Evolutionary conservation across 1,140 invertebrate species (phyloP).

Genomic region (Augochlora pura): DNA sequence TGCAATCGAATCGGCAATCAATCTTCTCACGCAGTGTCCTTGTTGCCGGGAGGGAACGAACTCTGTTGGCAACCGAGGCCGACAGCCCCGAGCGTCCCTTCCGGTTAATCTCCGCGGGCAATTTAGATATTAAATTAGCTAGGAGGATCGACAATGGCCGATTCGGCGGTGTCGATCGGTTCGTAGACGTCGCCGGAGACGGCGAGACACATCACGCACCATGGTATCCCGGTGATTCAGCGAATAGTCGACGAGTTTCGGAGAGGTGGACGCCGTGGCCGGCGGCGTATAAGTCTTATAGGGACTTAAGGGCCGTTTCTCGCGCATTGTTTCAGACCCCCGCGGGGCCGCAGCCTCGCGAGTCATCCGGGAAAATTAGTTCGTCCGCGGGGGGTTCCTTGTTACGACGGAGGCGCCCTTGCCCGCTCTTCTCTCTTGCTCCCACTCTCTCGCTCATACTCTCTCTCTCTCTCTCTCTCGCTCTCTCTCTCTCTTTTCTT

Average conservation of each 20-base stretch:
- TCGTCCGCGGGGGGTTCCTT: conserved; percentile 78
- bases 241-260: conserved; percentile 61
- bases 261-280: conserved; percentile 42
- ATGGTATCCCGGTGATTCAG: conserved; percentile 67
- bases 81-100: too few relatives aligned
- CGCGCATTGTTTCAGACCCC: conserved; percentile 79
- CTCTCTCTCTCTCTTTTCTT: not conserved
- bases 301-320: conserved; percentile 69
- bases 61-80: too few relatives aligned
- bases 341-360: conserved; percentile 74
- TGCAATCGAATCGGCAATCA: too few relatives aligned
- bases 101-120: not conserved
- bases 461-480: too few relatives aligned
- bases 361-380: conserved; percentile 79
- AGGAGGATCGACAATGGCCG: not conserved
- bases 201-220: conserved; percentile 54
- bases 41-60: too few relatives aligned
- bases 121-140: not conserved
- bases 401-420: conserved; percentile 70
- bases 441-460: too few relatives aligned
- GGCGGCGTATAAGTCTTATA: conserved; percentile 58
- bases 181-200: conserved; percentile 57
- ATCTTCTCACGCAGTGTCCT: too few relatives aligned
- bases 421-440: conserved; percentile 20
- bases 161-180: conserved; percentile 29